phyloP scores from a whole-genome alignment of 2,888 invertebrate genomes.

The Sipunculus nudus region DNA sequence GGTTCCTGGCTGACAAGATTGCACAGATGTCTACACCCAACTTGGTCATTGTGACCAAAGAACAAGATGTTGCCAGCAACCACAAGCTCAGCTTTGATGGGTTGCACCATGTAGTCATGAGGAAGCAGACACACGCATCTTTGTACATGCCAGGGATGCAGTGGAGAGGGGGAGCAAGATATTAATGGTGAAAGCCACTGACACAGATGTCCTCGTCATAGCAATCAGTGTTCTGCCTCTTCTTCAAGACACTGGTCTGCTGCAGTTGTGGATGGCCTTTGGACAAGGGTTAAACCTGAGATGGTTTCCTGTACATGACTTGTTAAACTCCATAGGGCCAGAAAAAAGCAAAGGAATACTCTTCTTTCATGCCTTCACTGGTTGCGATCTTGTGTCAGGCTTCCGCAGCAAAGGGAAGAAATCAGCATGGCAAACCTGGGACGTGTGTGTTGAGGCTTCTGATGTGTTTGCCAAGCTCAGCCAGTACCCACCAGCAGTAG shows the following conservation, averaged over 20 bases:
- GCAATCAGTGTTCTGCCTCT: slow-evolving; percentile 9
- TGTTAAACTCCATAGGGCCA: slow-evolving; percentile 24
- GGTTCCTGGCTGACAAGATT: slow-evolving; percentile 31
- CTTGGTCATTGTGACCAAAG: slow-evolving; percentile 31
- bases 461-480: slow-evolving; percentile 22
- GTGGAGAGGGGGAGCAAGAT: slow-evolving; percentile 14
- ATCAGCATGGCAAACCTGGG: slow-evolving; percentile 40
- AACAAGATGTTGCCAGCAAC: slow-evolving; percentile 20
- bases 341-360: slow-evolving; percentile 27
- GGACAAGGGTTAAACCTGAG: slow-evolving; percentile 25
- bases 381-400: slow-evolving; percentile 38
- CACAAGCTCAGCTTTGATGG: not conserved
- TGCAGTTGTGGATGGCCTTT: slow-evolving; percentile 37
- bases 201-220: slow-evolving; percentile 21
- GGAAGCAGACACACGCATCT: slow-evolving; percentile 33
- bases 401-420: slow-evolving; percentile 40
- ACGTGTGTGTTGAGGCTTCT: slow-evolving; percentile 30
- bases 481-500: slow-evolving; percentile 16
- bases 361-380: slow-evolving; percentile 43
- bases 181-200: slow-evolving; percentile 16
- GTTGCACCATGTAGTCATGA: slow-evolving; percentile 31
- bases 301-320: slow-evolving; percentile 39
- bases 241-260: slow-evolving; percentile 18
- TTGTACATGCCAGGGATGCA: slow-evolving; percentile 24
- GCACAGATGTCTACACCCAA: slow-evolving; percentile 8